A percentile compares a stretch with the other conserved stretches of the same genome.
Conservation (phyloP, 2,113 vertebrate genomes). For the Bothrops jararaca region DNA sequence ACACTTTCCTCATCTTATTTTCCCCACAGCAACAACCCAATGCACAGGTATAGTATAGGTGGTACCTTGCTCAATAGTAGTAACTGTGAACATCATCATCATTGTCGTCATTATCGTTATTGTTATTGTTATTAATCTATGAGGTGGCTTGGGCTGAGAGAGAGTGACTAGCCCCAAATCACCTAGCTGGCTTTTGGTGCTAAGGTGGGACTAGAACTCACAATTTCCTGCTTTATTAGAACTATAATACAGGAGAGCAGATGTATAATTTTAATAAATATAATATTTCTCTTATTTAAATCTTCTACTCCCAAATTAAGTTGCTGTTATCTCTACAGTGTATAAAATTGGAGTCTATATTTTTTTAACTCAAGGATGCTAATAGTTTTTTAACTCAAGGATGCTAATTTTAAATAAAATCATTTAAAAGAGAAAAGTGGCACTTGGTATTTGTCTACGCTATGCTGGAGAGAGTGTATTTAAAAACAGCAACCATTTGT, state of each 20-base stretch:
- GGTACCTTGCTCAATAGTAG: no score
- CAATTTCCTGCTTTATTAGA: no score
- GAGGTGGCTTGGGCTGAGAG: no score
- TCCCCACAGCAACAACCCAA: no score
- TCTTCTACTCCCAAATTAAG: background rate
- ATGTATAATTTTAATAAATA: background rate
- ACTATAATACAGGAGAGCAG: background rate
- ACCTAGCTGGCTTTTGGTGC: no score
- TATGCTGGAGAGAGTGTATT: background rate
- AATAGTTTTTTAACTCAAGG: background rate
- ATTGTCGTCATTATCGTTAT: no score
- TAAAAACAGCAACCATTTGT: background rate
- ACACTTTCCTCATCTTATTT: no score
- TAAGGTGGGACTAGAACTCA: no score
- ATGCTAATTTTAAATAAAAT: background rate
- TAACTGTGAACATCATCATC: no score
- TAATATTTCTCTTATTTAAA: background rate
- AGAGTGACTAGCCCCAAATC: no score
- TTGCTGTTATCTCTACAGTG: background rate
- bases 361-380: background rate
- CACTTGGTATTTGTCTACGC: background rate
- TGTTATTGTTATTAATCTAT: no score
- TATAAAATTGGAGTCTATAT: background rate
- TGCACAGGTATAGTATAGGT: no score
- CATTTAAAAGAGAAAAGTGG: background rate